Percentiles rank a stretch among this genome's conserved stretches.
Evolutionary conservation across 1,140 invertebrate species (phyloP).

Genomic region (Venturia canescens): DNA sequence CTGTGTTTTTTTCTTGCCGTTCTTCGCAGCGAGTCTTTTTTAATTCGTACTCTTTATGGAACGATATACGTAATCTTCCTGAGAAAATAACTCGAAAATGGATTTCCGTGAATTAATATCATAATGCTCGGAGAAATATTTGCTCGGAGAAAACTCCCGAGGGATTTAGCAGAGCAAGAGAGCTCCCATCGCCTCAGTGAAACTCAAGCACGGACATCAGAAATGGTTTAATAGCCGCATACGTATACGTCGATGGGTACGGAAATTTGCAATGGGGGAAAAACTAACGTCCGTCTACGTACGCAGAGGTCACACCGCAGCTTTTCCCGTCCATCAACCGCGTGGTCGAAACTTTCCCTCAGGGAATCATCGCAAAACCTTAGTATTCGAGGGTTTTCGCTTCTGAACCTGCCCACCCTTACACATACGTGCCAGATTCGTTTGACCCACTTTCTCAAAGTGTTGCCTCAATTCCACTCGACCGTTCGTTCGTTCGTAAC

Average conservation of each 20-base stretch:
- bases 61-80: too few species aligned
- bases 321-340: not conserved
- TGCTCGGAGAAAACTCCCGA: too few species aligned
- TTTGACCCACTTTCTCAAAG: not conserved
- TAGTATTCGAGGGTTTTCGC: not conserved
- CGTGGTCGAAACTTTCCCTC: conserved; percentile 2
- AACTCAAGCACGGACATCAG: too few species aligned
- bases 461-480: not conserved
- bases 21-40: too few species aligned
- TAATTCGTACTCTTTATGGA: too few species aligned
- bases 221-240: too few species aligned
- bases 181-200: too few species aligned
- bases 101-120: too few species aligned
- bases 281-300: not conserved
- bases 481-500: not conserved
- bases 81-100: too few species aligned
- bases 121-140: too few species aligned
- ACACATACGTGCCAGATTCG: not conserved
- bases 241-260: not conserved
- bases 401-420: not conserved
- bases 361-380: conserved; percentile 9
- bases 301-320: not conserved
- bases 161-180: too few species aligned
- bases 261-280: not conserved
- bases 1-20: not conserved